These are phyloP conservation scores for Sibirionetta formosa DNA, from an alignment of 2,797 vertebrate species.

Conservation along the genomic window DNA sequence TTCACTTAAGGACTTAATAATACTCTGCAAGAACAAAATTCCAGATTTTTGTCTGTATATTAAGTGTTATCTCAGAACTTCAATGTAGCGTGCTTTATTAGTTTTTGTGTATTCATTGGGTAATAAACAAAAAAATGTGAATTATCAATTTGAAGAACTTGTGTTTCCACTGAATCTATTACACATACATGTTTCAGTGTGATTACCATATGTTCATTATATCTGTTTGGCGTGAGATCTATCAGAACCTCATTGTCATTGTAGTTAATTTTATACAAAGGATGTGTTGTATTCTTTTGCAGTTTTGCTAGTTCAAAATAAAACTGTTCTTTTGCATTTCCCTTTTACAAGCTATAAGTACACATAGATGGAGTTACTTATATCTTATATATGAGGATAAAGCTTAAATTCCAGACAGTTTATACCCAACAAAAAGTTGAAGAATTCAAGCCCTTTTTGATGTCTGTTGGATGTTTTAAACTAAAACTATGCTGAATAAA, in stretches of 20 bases:
- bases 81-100: neutral
- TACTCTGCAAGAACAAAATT: neutral
- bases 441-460: neutral
- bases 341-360: neutral
- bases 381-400: neutral
- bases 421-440: neutral
- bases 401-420: neutral
- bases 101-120: neutral
- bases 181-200: neutral
- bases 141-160: neutral
- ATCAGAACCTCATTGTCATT: neutral
- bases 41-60: neutral
- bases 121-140: neutral
- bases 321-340: neutral
- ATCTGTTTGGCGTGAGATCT: neutral
- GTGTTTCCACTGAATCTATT: neutral
- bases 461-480: neutral
- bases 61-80: neutral
- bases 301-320: neutral
- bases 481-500: neutral
- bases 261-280: neutral
- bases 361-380: neutral
- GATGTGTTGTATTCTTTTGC: neutral
- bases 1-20: neutral
- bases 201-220: neutral